Evolutionary conservation across 2,888 invertebrate species (phyloP).

Genomic region (Lasioglossum lativentre): DNA sequence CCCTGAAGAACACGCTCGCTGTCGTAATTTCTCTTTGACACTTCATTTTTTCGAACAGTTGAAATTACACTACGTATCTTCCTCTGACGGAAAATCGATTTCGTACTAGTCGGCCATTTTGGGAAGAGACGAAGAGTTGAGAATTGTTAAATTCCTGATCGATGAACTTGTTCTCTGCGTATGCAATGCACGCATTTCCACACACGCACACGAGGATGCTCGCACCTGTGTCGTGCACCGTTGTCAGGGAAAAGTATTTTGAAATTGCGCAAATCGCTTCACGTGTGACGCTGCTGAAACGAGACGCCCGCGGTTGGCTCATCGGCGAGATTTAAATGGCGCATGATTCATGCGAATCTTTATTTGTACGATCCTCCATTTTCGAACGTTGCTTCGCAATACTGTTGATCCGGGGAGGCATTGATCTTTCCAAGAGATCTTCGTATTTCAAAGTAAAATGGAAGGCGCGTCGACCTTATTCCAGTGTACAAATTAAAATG

Average conservation of each 20-base stretch:
- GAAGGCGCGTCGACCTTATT: neutral
- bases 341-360: conserved; percentile 17
- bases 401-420: neutral
- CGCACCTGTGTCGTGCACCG: conserved; percentile 41
- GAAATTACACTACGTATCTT: no score
- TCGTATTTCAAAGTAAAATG: neutral
- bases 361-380: neutral
- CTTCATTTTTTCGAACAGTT: no score
- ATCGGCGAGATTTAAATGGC: conserved; percentile 43
- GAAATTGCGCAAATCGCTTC: conserved; percentile 69
- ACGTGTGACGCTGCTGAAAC: conserved; percentile 66
- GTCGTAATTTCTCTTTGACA: no score
- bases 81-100: no score
- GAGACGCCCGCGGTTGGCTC: conserved; percentile 55
- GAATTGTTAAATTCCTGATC: neutral
- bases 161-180: neutral
- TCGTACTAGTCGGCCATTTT: no score
- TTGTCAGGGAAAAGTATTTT: conserved; percentile 69
- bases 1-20: no score
- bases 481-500: no score
- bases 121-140: no score
- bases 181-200: neutral
- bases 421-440: neutral
- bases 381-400: neutral
- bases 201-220: neutral